phyloP scores from a whole-genome alignment of 2,797 vertebrate genomes.

The Pangasius djambal region DNA sequence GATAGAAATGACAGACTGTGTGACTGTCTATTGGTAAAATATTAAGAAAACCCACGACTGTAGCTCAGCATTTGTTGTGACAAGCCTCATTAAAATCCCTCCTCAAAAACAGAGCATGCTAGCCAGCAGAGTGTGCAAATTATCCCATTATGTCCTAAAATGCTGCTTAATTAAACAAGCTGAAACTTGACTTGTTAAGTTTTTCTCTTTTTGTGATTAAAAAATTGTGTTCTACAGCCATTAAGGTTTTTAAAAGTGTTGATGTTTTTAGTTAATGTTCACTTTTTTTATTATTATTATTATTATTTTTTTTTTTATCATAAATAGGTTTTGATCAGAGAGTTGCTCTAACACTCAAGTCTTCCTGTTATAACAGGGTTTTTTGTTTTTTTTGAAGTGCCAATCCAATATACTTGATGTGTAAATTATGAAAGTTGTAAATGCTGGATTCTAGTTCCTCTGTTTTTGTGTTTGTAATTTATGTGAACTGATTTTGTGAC shows the following conservation, averaged over 20 bases:
- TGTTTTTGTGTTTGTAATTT: slow-evolving; percentile 40
- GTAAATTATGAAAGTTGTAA: slow-evolving; percentile 44
- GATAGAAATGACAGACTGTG: neutral
- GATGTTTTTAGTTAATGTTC: slow-evolving; percentile 27
- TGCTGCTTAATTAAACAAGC: slow-evolving; percentile 41
- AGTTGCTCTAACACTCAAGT: slow-evolving; percentile 46
- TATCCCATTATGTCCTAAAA: slow-evolving; percentile 33
- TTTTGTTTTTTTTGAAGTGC: slow-evolving; percentile 36
- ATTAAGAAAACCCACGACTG: neutral
- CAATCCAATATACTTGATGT: slow-evolving; percentile 60
- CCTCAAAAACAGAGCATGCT: neutral
- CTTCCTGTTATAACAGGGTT: slow-evolving; percentile 56
- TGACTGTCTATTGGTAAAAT: neutral
- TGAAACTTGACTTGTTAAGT: neutral
- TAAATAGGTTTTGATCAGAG: slow-evolving; percentile 22
- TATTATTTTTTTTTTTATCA: neutral
- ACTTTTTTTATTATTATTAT: slow-evolving; percentile 13
- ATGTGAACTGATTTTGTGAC: slow-evolving; percentile 38
- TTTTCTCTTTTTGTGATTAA: slow-evolving; percentile 4
- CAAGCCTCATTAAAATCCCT: slow-evolving; percentile 40
- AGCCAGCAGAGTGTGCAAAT: slow-evolving; percentile 15
- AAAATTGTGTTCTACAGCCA: slow-evolving; percentile 22
- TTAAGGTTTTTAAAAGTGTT: slow-evolving; percentile 27
- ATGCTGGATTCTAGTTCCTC: slow-evolving; percentile 32
- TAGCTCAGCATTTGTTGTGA: slow-evolving; percentile 23